Percentiles rank a stretch among this genome's conserved stretches.
Evolutionary conservation across 2,113 vertebrate genomes (phyloP).

Genomic region (Silurus meridionalis): DNA sequence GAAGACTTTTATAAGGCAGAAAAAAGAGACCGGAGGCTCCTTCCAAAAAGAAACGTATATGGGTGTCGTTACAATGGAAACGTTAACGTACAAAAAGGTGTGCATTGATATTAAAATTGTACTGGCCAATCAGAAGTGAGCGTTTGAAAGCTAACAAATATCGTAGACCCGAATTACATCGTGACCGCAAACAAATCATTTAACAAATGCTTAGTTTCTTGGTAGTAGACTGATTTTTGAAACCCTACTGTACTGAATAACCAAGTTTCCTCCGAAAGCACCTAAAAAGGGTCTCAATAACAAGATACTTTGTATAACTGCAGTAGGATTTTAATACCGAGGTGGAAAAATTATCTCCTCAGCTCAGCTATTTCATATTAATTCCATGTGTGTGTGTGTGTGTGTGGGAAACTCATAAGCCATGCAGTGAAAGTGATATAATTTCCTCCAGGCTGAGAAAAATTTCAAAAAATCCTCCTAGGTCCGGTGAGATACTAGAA

Average conservation of each 20-base stretch:
- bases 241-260: not conserved
- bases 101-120: too few relatives aligned
- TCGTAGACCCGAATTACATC: too few relatives aligned
- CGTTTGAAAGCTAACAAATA: not conserved
- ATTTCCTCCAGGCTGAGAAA: conserved; percentile 10
- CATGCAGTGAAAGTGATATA: conserved; percentile 26
- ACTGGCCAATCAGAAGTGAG: not conserved
- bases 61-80: not conserved
- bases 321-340: not conserved
- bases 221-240: not conserved
- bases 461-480: conserved; percentile 33
- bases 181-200: not conserved
- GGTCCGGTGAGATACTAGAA: conserved; percentile 1
- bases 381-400: not conserved
- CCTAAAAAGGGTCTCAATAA: not conserved
- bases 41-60: not conserved
- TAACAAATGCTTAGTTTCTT: not conserved
- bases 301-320: not conserved
- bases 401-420: conserved; percentile 28
- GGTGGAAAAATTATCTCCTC: not conserved
- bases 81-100: not conserved
- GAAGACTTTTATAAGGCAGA: too few relatives aligned
- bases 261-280: not conserved
- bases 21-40: too few relatives aligned
- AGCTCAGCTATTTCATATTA: not conserved